A percentile compares a stretch with the other conserved stretches of the same genome.
Evolutionary conservation across 2,888 invertebrate genomes (phyloP).

Genomic region (Sphaeridia pumilis): DNA sequence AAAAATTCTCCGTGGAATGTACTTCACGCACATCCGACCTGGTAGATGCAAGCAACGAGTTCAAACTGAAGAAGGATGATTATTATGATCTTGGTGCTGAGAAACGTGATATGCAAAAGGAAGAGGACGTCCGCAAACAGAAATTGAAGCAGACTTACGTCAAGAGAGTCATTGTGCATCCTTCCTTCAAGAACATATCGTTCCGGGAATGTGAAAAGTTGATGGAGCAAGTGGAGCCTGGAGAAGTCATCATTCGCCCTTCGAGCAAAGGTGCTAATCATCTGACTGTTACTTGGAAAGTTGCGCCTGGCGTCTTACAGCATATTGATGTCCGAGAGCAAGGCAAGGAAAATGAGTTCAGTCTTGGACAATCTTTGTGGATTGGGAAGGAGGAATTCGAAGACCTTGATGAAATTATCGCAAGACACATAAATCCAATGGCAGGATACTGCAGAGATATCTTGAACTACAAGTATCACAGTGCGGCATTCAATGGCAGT

Average conservation of each 20-base stretch:
- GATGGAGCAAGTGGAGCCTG: slow-evolving; percentile 85
- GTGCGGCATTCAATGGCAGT: slow-evolving; percentile 60
- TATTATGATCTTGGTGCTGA: slow-evolving; percentile 82
- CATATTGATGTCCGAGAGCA: slow-evolving; percentile 94
- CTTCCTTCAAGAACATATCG: slow-evolving; percentile 92
- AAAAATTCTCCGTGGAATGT: slow-evolving; percentile 83
- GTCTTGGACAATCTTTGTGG: slow-evolving; percentile 74
- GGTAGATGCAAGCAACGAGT: slow-evolving; percentile 76
- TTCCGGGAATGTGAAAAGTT: slow-evolving; percentile 83
- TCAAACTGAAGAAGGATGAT: slow-evolving; percentile 68
- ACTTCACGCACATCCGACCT: slow-evolving; percentile 89
- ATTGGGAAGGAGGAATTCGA: slow-evolving; percentile 86
- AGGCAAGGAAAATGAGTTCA: slow-evolving; percentile 92
- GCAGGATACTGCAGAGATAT: slow-evolving; percentile 84
- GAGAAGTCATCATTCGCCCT: slow-evolving; percentile 90
- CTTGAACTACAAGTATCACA: slow-evolving; percentile 80
- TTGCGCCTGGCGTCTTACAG: slow-evolving; percentile 82
- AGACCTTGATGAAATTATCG: slow-evolving; percentile 98
- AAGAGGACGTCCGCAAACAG: slow-evolving; percentile 68
- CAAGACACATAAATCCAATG: slow-evolving; percentile 93
- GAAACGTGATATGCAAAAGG: slow-evolving; percentile 62
- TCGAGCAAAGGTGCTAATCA: slow-evolving; percentile 95
- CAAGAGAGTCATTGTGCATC: slow-evolving; percentile 94
- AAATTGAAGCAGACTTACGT: slow-evolving; percentile 68
- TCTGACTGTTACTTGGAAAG: slow-evolving; percentile 98